Percentiles rank a stretch among this genome's conserved stretches.
Conservation (phyloP, 2,113 vertebrate genomes). For the Phylloscopus whistleri region DNA sequence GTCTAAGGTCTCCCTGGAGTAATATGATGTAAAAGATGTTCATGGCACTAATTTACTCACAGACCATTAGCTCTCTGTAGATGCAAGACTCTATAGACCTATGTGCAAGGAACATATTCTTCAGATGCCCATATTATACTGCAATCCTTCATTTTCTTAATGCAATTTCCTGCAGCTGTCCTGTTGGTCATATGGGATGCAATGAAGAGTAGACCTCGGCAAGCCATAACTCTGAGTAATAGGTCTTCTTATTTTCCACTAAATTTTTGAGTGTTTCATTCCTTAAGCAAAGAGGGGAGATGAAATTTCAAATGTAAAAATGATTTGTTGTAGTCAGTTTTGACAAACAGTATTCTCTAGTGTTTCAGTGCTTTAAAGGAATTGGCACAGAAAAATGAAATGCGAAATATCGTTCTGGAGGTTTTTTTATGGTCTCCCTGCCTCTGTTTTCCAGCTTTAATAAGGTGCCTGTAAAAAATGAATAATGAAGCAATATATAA, state of each 20-base stretch:
- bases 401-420: not conserved
- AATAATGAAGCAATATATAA: conserved; percentile 38
- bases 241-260: conserved; percentile 9
- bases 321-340: conserved; percentile 36
- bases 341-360: conserved; percentile 16
- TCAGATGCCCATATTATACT: not conserved
- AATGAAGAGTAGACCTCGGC: not conserved
- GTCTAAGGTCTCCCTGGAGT: conserved; percentile 31
- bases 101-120: not conserved
- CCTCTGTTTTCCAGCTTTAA: conserved; percentile 46
- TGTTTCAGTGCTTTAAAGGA: conserved; percentile 1
- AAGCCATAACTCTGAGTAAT: not conserved
- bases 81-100: conserved; percentile 25
- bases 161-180: not conserved
- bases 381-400: conserved; percentile 42
- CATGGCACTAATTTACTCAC: conserved; percentile 49
- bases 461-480: conserved; percentile 41
- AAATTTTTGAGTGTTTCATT: not conserved
- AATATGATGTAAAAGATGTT: conserved; percentile 41
- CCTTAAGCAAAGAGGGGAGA: not conserved
- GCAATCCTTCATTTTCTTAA: conserved; percentile 31
- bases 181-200: not conserved
- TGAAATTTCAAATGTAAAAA: conserved; percentile 17
- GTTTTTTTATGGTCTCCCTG: conserved; percentile 14
- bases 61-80: conserved; percentile 42